Conservation (phyloP, 2,888 invertebrate species). For the Keiferia lycopersicella region DNA sequence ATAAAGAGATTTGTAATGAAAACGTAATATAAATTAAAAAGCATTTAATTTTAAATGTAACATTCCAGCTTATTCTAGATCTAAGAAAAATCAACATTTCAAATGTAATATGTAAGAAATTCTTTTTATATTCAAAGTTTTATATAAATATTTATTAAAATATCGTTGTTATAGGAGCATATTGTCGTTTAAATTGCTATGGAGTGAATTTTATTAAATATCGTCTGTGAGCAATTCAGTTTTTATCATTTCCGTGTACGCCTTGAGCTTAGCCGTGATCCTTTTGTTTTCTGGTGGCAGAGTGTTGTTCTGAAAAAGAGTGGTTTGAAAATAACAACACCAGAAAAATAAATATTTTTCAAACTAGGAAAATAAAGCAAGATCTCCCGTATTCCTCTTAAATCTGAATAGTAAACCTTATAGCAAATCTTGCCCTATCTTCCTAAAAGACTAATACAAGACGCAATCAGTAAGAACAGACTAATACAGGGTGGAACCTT, state of each 20-base stretch:
- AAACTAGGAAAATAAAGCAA: too few species aligned
- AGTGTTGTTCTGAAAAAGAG: constrained; percentile 56
- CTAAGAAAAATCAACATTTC: constrained; percentile 21
- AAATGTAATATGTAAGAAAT: constrained; percentile 40
- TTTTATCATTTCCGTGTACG: constrained; percentile 57
- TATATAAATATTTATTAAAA: constrained; percentile 48
- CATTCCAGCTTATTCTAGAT: constrained; percentile 28
- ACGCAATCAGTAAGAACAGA: too few species aligned
- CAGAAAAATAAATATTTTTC: not conserved
- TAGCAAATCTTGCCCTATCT: too few species aligned
- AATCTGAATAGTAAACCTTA: too few species aligned
- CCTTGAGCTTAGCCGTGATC: constrained; percentile 57
- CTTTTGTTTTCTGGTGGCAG: constrained; percentile 58
- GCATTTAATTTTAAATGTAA: constrained; percentile 18
- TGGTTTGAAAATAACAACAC: not conserved
- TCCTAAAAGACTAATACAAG: too few species aligned
- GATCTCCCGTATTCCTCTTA: too few species aligned
- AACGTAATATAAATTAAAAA: constrained; percentile 2
- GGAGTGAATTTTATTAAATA: constrained; percentile 64
- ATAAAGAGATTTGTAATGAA: not conserved
- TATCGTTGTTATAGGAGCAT: constrained; percentile 54
- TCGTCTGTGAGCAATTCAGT: constrained; percentile 59
- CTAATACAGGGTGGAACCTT: too few species aligned
- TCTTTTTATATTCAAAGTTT: constrained; percentile 56
- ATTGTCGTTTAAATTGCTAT: constrained; percentile 44